A percentile compares a stretch with the other conserved stretches of the same genome.
phyloP scores from a whole-genome alignment of 1,140 invertebrate genomes.

The Drosophila athabasca region DNA sequence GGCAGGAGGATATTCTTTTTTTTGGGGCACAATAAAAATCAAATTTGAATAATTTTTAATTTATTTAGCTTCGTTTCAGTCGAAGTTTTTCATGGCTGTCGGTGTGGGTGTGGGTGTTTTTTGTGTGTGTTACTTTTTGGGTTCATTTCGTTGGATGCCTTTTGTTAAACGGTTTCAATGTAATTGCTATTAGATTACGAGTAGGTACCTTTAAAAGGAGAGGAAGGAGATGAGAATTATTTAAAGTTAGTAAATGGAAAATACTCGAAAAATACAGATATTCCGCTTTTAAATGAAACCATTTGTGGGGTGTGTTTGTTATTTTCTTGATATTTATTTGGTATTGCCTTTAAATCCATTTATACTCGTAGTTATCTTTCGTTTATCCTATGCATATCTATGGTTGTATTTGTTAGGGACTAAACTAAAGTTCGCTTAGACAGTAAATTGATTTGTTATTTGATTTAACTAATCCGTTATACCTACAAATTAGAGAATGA shows the following conservation, averaged over 20 bases:
- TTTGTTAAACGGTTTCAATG: constrained; percentile 40
- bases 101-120: constrained; percentile 17
- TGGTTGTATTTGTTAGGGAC: constrained; percentile 13
- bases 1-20: constrained; percentile 14
- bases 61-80: constrained; percentile 60
- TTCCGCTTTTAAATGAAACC: not conserved
- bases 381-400: constrained; percentile 30
- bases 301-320: not conserved
- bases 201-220: constrained; percentile 2
- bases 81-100: constrained; percentile 6
- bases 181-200: constrained; percentile 60
- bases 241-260: not conserved
- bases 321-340: constrained; percentile 48
- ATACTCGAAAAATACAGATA: not conserved
- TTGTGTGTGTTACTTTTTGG: constrained; percentile 21
- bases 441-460: constrained; percentile 49
- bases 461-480: constrained; percentile 55
- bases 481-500: constrained; percentile 57
- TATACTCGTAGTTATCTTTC: constrained; percentile 8
- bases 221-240: not conserved
- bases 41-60: constrained; percentile 81
- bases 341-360: constrained; percentile 36
- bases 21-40: constrained; percentile 66
- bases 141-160: constrained; percentile 26
- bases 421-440: constrained; percentile 31